These are phyloP conservation scores for Brachirus orientalis DNA, from an alignment of 2,113 vertebrate species.

Conservation along the genomic window DNA sequence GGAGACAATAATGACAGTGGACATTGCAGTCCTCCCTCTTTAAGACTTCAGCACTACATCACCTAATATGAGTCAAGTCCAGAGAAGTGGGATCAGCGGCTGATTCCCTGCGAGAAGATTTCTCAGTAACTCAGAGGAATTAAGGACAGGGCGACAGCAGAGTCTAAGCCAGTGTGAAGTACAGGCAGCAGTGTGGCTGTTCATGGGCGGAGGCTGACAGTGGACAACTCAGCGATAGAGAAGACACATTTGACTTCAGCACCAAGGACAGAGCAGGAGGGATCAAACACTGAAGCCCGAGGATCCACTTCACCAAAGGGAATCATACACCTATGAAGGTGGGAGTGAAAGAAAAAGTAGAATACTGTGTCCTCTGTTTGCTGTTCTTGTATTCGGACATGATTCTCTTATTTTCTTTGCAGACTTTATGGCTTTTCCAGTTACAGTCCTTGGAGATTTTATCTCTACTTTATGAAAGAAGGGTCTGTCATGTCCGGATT, in stretches of 20 bases:
- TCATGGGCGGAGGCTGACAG: slow-evolving; percentile 31
- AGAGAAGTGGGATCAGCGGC: neutral
- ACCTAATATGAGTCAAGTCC: too few species aligned
- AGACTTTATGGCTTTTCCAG: too few species aligned
- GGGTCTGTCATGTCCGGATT: neutral
- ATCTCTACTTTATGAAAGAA: too few species aligned
- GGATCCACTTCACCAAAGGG: too few species aligned
- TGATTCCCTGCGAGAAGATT: neutral
- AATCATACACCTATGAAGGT: too few species aligned
- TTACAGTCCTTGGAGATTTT: too few species aligned
- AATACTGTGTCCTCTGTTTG: too few species aligned
- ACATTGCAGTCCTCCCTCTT: too few species aligned
- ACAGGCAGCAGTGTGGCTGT: too few species aligned
- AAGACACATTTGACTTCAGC: slow-evolving; percentile 35
- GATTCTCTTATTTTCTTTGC: neutral
- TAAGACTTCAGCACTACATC: too few species aligned
- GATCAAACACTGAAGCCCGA: too few species aligned
- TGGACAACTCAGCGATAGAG: neutral
- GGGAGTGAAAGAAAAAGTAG: neutral
- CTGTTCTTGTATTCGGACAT: neutral
- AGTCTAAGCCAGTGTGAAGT: slow-evolving; percentile 1
- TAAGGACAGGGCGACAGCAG: slow-evolving; percentile 1
- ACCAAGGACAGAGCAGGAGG: slow-evolving; percentile 48
- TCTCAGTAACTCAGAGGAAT: slow-evolving; percentile 32
- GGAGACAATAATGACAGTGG: too few species aligned